Evolutionary conservation across 2,113 vertebrate species (phyloP).

Genomic region (Aythya baeri): DNA sequence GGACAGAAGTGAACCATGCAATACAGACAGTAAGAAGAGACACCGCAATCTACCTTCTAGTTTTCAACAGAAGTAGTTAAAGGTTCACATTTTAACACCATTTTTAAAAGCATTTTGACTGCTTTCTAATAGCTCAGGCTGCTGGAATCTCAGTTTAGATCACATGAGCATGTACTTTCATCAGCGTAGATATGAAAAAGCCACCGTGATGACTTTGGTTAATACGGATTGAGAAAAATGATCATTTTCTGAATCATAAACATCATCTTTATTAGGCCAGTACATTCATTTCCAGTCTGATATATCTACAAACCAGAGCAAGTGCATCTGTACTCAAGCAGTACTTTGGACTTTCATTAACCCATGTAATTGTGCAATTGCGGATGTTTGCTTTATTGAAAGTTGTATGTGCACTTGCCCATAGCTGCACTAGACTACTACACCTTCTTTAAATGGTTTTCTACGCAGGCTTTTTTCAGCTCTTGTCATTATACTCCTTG

Average conservation of each 20-base stretch:
- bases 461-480: background rate
- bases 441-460: background rate
- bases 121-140: background rate
- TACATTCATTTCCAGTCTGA: background rate
- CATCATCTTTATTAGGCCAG: background rate
- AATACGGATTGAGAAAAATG: background rate
- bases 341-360: background rate
- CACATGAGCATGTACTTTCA: background rate
- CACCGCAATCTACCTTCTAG: background rate
- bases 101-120: background rate
- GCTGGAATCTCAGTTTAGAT: background rate
- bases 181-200: background rate
- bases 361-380: background rate
- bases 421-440: background rate
- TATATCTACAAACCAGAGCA: background rate
- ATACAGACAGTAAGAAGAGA: background rate
- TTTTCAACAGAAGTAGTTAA: background rate
- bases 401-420: background rate
- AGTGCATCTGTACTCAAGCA: background rate
- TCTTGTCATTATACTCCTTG: background rate
- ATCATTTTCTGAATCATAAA: background rate
- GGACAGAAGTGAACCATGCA: background rate
- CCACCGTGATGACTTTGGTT: background rate
- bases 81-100: background rate
- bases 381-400: background rate